These are phyloP conservation scores for Lasioglossum baleicum DNA, from an alignment of 1,140 invertebrate species.

Conservation along the genomic window DNA sequence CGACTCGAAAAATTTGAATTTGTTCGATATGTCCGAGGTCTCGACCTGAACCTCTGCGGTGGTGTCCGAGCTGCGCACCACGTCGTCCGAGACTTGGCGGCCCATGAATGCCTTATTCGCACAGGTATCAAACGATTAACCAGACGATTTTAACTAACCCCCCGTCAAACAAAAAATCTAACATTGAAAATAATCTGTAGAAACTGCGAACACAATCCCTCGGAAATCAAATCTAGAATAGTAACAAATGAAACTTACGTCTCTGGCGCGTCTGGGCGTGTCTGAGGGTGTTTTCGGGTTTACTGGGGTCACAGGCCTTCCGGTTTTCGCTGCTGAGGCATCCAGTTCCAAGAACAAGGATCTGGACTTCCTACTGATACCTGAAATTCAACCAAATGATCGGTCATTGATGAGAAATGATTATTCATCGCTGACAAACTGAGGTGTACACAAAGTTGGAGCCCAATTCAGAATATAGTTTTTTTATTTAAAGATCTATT, in stretches of 20 bases:
- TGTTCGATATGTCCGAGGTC: constrained; percentile 89
- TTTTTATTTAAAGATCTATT: too few relatives aligned
- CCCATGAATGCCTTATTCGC: constrained; percentile 79
- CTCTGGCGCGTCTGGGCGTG: constrained; percentile 80
- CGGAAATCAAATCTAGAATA: background rate
- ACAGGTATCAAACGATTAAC: constrained; percentile 31
- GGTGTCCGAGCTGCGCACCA: constrained; percentile 86
- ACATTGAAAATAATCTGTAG: background rate
- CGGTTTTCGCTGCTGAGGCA: constrained; percentile 82
- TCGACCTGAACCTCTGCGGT: constrained; percentile 88
- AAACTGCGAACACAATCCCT: too few relatives aligned
- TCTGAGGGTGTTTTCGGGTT: constrained; percentile 78
- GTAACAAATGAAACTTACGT: constrained; percentile 75
- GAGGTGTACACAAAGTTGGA: too few relatives aligned
- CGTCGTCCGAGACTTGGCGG: constrained; percentile 84
- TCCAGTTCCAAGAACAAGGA: constrained; percentile 93
- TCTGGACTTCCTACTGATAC: constrained; percentile 91
- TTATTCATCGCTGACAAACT: too few relatives aligned
- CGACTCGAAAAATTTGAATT: constrained; percentile 95
- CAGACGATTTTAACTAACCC: background rate
- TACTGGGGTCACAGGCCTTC: constrained; percentile 75
- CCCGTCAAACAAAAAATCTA: background rate
- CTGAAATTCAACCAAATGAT: constrained; percentile 77
- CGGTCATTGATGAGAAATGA: too few relatives aligned
- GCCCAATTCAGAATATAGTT: too few relatives aligned